phyloP scores from a whole-genome alignment of 2,113 vertebrate species.

The Empidonax alnorum region DNA sequence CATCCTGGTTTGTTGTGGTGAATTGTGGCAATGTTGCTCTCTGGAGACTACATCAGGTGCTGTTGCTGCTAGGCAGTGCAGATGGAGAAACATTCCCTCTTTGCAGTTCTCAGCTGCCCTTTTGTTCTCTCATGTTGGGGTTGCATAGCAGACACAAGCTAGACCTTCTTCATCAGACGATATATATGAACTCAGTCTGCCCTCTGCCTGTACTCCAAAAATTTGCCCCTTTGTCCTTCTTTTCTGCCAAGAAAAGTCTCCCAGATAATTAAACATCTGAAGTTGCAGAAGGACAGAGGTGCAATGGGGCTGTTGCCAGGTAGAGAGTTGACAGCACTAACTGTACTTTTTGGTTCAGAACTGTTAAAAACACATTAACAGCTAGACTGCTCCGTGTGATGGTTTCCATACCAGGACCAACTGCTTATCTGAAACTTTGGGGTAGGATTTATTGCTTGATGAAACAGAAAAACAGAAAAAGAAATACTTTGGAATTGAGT shows the following conservation, averaged over 20 bases:
- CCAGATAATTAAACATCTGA: neutral
- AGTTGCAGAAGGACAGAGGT: neutral
- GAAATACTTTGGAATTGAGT: neutral
- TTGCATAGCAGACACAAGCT: neutral
- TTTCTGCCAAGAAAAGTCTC: neutral
- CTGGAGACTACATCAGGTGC: slow-evolving; percentile 51
- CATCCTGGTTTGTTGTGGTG: neutral
- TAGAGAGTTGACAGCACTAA: neutral
- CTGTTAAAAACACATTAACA: neutral
- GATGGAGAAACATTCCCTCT: slow-evolving; percentile 18
- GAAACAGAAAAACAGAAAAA: neutral
- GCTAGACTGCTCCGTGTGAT: neutral
- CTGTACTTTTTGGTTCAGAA: neutral
- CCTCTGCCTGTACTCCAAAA: neutral
- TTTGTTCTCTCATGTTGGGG: neutral
- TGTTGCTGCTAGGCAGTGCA: slow-evolving; percentile 50
- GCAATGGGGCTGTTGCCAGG: neutral
- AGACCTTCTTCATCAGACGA: neutral
- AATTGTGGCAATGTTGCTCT: slow-evolving; percentile 36
- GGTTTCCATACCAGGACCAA: neutral
- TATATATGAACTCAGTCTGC: neutral
- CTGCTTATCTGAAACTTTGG: neutral
- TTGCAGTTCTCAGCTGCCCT: neutral
- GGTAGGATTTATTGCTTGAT: neutral
- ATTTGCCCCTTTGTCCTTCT: neutral